A percentile compares a stretch with the other conserved stretches of the same genome.
phyloP scores from a whole-genome alignment of 2,888 invertebrate species.

The Ophion slaviceki region DNA sequence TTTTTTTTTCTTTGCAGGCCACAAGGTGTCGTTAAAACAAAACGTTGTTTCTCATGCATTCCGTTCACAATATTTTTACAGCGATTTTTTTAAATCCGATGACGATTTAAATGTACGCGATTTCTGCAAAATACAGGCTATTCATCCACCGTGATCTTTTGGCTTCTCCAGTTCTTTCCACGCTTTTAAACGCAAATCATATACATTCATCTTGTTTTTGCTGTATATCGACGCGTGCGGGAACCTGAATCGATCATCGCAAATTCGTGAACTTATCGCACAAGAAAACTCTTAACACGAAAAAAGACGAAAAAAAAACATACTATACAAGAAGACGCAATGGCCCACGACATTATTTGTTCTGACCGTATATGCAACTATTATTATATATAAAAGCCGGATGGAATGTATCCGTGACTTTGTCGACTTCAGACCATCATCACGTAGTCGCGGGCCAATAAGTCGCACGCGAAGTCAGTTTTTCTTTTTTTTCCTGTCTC shows the following conservation, averaged over 20 bases:
- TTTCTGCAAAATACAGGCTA: not conserved
- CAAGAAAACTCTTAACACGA: not conserved
- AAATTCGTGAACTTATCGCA: not conserved
- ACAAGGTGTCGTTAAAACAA: conserved; percentile 54
- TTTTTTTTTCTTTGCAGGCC: conserved; percentile 50
- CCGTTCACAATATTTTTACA: conserved; percentile 16
- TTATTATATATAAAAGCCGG: conserved; percentile 56
- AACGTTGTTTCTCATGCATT: conserved; percentile 23
- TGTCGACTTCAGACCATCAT: conserved; percentile 19
- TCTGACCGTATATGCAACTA: not conserved
- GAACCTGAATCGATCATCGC: not conserved
- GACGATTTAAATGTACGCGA: too few species aligned
- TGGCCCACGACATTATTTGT: not conserved
- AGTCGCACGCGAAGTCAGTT: conserved; percentile 31
- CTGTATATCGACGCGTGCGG: too few species aligned
- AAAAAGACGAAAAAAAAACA: not conserved
- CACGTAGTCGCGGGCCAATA: conserved; percentile 23
- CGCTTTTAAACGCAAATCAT: too few species aligned
- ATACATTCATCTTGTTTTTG: not conserved
- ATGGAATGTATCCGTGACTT: conserved; percentile 65
- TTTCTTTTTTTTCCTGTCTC: conserved; percentile 5
- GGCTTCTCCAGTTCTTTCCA: not conserved
- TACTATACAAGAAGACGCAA: conserved; percentile 51
- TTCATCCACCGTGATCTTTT: not conserved
- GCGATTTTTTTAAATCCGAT: too few species aligned